Base-by-base conservation (phyloP, 2,888 invertebrate species). In the Drosophila histrio region DNA sequence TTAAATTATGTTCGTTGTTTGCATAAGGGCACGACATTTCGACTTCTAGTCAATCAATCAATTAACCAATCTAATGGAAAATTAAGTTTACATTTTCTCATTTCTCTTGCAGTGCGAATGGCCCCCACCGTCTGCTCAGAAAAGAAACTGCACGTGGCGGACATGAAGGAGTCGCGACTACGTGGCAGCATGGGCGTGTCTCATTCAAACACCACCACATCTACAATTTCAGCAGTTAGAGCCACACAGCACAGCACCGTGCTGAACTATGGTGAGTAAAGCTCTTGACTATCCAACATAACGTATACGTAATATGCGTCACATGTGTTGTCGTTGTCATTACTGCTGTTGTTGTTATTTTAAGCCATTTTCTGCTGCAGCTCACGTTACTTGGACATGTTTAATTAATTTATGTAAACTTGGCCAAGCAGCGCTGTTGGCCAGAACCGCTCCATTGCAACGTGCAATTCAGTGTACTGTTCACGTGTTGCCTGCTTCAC, bases 41-140 rank as follows among this genome's bases (percentile, higher is more conserved):
- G 52, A 54, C 68, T 28, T 39, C 15, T 24, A 54, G 36, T 50
- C 67, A 47, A 62, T 76, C 57, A 68, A 72, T 74, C 58, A 65
- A 84, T 84, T 84, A 78, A 75, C 72, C 81, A 80, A 73, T 65
- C 60, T 15, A 67, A 46, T 44, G 15, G 26, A 32, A 58, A 77
- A 86, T 83, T 86, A 81, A 83, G 72, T 74, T 52, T 54, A 49
- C 46, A 58, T 62, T 72, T 64, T 56, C 60, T 59, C 34, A 5
- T 58, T 36, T 21, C 47, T 24, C 24, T 59, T 74, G 62, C 67
- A 64, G 66, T 17, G 65, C 57, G 11, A 50, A 91, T 91, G 91
- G 89, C 91, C 68, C 91, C 91, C 58, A 91, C 91, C 70, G 90
- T 91, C 74, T 91, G 91, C 63, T 88, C 89, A 19, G 90, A 90